These are phyloP conservation scores for Drosophila lacicola DNA, from an alignment of 2,888 invertebrate species.

Conservation along the genomic window DNA sequence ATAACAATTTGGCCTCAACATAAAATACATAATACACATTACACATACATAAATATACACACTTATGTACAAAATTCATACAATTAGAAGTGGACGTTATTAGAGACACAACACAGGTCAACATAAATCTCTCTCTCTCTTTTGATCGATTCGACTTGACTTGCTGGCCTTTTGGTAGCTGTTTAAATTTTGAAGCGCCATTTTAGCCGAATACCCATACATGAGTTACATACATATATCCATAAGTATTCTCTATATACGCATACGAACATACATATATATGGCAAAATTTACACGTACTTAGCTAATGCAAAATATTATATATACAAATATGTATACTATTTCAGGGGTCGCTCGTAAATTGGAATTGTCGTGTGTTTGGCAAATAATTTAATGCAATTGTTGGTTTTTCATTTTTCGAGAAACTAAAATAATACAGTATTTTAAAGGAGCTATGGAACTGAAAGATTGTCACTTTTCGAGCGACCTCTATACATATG, in stretches of 20 bases:
- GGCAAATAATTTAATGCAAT: no score
- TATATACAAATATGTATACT: background rate
- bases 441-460: background rate
- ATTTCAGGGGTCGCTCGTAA: background rate
- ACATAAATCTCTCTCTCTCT: background rate
- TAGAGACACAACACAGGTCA: constrained; percentile 25
- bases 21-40: constrained; percentile 11
- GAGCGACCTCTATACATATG: background rate
- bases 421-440: background rate
- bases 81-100: constrained; percentile 54
- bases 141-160: constrained; percentile 10
- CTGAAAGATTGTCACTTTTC: background rate
- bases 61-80: constrained; percentile 52
- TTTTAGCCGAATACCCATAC: constrained; percentile 9
- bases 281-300: constrained; percentile 18
- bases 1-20: constrained; percentile 30
- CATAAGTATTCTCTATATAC: background rate
- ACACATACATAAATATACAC: constrained; percentile 40
- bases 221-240: constrained; percentile 2
- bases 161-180: constrained; percentile 28
- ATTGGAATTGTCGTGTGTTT: background rate
- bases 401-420: background rate
- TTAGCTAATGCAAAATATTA: background rate
- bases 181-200: constrained; percentile 7
- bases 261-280: constrained; percentile 10